Percentiles rank a stretch among this genome's conserved stretches.
phyloP scores from a whole-genome alignment of 2,888 invertebrate species.

The Ernsta delagoae region DNA sequence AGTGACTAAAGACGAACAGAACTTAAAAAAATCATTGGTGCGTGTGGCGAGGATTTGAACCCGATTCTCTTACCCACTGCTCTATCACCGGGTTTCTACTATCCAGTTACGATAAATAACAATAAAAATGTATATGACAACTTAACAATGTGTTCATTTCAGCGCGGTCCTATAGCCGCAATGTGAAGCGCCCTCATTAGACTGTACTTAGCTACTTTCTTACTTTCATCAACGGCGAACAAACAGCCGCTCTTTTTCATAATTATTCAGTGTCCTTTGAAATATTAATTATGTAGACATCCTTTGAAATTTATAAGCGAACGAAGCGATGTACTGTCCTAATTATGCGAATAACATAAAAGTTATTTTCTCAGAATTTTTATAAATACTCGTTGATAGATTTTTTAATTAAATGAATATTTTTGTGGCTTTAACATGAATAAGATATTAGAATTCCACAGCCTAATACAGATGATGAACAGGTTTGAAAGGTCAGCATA shows the following conservation, averaged over 20 bases:
- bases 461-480: too few species aligned
- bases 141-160: background rate
- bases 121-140: background rate
- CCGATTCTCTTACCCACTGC: too few species aligned
- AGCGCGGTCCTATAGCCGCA: background rate
- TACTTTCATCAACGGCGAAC: constrained; percentile 11
- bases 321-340: background rate
- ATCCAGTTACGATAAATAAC: too few species aligned
- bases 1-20: too few species aligned
- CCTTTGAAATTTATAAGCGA: background rate
- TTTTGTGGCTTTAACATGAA: too few species aligned
- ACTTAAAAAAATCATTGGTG: too few species aligned
- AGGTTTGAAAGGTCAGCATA: too few species aligned
- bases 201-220: constrained; percentile 11
- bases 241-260: constrained; percentile 2
- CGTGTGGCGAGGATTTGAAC: too few species aligned
- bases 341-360: background rate
- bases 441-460: too few species aligned
- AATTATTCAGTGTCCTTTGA: constrained; percentile 1
- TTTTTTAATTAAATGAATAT: too few species aligned
- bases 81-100: too few species aligned
- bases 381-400: background rate
- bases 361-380: background rate
- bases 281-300: constrained; percentile 1
- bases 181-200: constrained; percentile 22